Conservation (phyloP, 53 echinoderm and acorn worm species). For the Holothuria leucospilota region DNA sequence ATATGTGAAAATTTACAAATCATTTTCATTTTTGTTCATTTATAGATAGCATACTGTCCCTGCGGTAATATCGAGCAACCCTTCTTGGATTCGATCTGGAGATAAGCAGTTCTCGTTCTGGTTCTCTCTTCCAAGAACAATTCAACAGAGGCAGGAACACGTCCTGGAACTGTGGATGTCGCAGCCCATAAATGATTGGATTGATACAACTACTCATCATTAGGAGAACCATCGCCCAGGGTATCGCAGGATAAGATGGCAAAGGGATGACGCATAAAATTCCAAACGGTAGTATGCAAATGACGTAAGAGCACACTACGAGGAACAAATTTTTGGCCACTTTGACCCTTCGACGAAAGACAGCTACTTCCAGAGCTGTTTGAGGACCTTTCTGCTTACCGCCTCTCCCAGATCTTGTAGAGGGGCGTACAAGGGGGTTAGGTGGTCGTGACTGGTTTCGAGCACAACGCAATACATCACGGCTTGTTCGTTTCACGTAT, state of each 20-base stretch:
- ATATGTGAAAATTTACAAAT: no score
- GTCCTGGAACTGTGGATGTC: slow-evolving; percentile 38
- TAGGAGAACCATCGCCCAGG: not conserved
- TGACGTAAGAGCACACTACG: slow-evolving; percentile 53
- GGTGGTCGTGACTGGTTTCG: no score
- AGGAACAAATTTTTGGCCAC: slow-evolving; percentile 60
- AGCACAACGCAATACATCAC: not conserved
- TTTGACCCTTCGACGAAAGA: slow-evolving; percentile 23
- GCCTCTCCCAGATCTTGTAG: not conserved
- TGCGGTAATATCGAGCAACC: no score
- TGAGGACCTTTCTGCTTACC: not conserved
- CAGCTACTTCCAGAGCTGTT: slow-evolving; percentile 10
- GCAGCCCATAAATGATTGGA: slow-evolving; percentile 20
- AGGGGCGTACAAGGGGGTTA: not conserved
- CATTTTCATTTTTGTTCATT: no score
- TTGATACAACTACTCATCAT: slow-evolving; percentile 11
- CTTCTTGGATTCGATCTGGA: no score
- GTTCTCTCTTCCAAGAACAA: not conserved
- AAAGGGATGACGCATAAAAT: not conserved
- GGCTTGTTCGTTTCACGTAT: not conserved
- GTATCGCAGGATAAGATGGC: not conserved
- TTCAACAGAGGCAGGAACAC: not conserved
- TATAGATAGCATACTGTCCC: no score
- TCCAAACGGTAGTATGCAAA: slow-evolving; percentile 57
- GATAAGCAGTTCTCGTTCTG: slow-evolving; percentile 5